Conservation (phyloP, 2,888 invertebrate genomes). For the Parnassius mnemosyne region DNA sequence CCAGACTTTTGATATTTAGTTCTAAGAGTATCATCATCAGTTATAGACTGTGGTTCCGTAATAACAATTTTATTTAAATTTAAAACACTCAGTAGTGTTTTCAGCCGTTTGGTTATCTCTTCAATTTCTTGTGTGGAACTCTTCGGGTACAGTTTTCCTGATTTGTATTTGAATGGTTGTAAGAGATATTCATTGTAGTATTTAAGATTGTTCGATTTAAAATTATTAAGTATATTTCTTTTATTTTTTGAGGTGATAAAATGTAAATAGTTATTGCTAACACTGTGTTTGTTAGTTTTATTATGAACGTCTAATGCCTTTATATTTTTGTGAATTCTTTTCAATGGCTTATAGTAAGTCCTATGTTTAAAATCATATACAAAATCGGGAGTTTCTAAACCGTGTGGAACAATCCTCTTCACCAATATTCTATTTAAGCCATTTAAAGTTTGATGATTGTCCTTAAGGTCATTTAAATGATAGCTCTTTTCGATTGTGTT, state of each 20-base stretch:
- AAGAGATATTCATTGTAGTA: background rate
- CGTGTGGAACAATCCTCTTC: conserved; percentile 9
- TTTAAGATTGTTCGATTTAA: background rate
- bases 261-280: too few relatives aligned
- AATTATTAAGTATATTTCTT: background rate
- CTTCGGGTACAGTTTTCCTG: too few relatives aligned
- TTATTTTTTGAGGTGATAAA: background rate
- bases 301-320: background rate
- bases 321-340: conserved; percentile 13
- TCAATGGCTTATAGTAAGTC: conserved; percentile 10
- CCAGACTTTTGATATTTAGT: background rate
- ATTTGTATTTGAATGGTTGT: background rate
- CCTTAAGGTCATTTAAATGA: background rate
- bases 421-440: conserved; percentile 4
- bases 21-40: background rate
- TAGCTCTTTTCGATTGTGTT: background rate
- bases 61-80: background rate
- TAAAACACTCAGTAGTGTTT: background rate
- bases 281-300: background rate
- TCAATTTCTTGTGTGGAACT: too few relatives aligned
- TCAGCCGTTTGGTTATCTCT: background rate
- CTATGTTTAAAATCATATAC: conserved; percentile 1
- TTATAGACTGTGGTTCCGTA: background rate
- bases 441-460: background rate
- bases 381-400: background rate